Percentiles rank a stretch among this genome's conserved stretches.
phyloP scores from a whole-genome alignment of 2,888 invertebrate species.

The Meteorus cinctellus region DNA sequence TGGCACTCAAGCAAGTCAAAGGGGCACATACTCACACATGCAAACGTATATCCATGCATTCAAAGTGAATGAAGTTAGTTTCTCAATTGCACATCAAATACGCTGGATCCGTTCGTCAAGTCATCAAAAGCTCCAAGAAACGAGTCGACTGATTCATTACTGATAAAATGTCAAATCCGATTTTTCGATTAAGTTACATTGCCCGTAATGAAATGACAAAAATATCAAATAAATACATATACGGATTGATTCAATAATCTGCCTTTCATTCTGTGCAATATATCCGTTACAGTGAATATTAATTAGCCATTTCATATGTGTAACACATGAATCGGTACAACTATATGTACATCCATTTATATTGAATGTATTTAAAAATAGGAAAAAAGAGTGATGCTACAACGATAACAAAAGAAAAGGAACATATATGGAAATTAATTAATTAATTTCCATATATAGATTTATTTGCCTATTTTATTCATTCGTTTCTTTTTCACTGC shows the following conservation, averaged over 20 bases:
- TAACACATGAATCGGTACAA: not conserved
- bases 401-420: not conserved
- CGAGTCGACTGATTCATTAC: not conserved
- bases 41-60: not conserved
- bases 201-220: no score
- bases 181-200: no score
- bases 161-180: not conserved
- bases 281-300: not conserved
- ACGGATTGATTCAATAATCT: no score
- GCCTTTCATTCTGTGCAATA: not conserved
- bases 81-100: constrained; percentile 26
- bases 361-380: not conserved
- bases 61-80: constrained; percentile 16
- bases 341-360: not conserved
- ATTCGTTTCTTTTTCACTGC: not conserved
- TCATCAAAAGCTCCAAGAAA: not conserved
- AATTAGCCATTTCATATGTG: not conserved
- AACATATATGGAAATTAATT: not conserved
- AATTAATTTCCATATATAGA: not conserved
- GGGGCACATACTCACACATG: not conserved
- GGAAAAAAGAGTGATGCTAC: not conserved
- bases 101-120: not conserved
- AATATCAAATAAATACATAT: no score
- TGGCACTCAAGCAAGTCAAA: not conserved
- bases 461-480: not conserved